Evolutionary conservation across 2,888 invertebrate genomes (phyloP).

Genomic region (Drosophila pegasa): DNA sequence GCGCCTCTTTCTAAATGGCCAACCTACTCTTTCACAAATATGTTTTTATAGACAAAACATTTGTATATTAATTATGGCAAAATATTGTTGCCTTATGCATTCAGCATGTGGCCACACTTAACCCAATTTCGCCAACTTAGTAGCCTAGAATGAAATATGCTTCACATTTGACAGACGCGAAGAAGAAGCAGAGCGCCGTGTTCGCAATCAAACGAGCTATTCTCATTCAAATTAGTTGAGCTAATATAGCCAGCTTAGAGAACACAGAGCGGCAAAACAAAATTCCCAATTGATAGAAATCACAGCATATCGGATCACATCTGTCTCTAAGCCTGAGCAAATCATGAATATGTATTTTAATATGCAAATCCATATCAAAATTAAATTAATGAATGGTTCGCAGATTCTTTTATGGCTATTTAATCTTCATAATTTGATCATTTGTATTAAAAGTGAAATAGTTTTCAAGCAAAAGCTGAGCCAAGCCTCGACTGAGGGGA

Average conservation of each 20-base stretch:
- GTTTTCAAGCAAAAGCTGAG: background rate
- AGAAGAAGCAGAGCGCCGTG: background rate
- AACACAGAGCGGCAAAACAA: background rate
- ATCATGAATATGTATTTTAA: constrained; percentile 3
- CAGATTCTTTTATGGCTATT: background rate
- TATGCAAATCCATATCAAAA: constrained; percentile 1
- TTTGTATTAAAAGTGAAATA: background rate
- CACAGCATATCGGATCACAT: constrained; percentile 1
- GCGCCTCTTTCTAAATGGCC: constrained; percentile 8
- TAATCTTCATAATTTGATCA: background rate
- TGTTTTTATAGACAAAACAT: constrained; percentile 39
- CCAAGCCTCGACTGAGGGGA: background rate
- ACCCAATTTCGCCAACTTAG: constrained; percentile 17
- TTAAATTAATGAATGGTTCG: background rate
- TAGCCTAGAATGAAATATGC: background rate
- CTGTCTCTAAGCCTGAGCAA: background rate
- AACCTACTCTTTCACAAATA: background rate
- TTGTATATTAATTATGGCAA: background rate
- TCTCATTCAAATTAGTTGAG: constrained; percentile 32
- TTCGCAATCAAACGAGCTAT: constrained; percentile 10
- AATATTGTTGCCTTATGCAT: background rate
- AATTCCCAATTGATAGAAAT: constrained; percentile 8
- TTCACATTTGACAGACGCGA: background rate
- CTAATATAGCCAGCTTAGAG: constrained; percentile 38
- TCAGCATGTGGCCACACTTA: constrained; percentile 1